Evolutionary conservation across 1,140 invertebrate genomes (phyloP), one percentile per base, ranked within the genome.

Genomic region (Drosophila prosaltans): DNA sequence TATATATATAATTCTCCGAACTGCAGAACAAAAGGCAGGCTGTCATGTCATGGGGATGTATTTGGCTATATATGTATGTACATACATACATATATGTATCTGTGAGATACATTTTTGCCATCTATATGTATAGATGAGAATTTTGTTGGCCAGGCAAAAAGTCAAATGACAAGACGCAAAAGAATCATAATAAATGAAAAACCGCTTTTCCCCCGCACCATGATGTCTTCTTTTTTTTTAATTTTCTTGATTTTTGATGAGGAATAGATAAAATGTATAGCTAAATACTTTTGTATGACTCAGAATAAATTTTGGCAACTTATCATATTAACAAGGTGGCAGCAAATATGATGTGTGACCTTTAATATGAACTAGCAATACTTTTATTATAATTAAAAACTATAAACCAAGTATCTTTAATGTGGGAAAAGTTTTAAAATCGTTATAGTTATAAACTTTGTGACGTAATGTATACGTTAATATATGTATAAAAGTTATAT

Each of bases 91-190:
- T 0, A 16, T n/a, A 28, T 39, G 48, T 74, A 74, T 74, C 67
- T 70, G 60, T 65, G 75, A 78, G 69, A 78, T 78, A 78, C 74
- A 66, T 78, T 78, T 78, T 61, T 72, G 74, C 63, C 59, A 61
- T 69, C 57, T 43, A 69, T 60, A 48, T 78, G 24, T 28, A 76
- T 26, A 43, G 24, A 54, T 61, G 40, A 9, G 11, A 51, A 63
- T 36, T 48, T 26, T 77, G 21, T 74, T 77, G 43, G 73, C 54
- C 78, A 69, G 81, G 67, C 72, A 85, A 83, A 79, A 76, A 81
- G 81, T 85, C 81, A 84, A 85, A 81, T 81, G 82, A 84, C 81
- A 85, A 72, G 74, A 74, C 65, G 69, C 63, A 65, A 71, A 67
- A 69, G 54, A 45, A 68, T 36, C 9, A 51, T 30, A 55, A 36